Base-by-base conservation (phyloP, 2,888 invertebrate species). In the Drosophila neonasuta region DNA sequence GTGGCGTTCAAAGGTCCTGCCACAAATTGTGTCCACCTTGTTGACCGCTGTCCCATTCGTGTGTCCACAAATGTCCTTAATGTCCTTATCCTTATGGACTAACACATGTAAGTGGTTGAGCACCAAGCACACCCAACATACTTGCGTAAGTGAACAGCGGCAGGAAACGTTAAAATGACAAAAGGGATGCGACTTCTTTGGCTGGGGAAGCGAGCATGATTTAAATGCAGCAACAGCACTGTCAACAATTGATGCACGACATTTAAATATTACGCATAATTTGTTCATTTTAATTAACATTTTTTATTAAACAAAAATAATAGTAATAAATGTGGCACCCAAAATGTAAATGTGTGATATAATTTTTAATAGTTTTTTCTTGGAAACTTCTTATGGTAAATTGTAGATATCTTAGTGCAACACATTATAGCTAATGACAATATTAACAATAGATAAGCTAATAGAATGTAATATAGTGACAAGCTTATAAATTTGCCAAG, bases 11-110 rank as follows among this genome's bases (percentile, higher is more conserved):
- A 63, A 68, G 76, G 88, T 80, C 85, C 79, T 74, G 66, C 74
- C 77, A 70, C 72, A 73, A 80, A 75, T 78, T 83, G 77, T 82
- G 84, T 80, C 86, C 87, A 80, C 87, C 81, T 80, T 79, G 75
- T 81, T 77, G 86, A 86, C 86, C 80, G 78, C 71, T 80, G 81
- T 74, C 71, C 77, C 68, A 76, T 75, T 76, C 76, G 55, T 58
- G 69, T 77, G 71, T 67, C 79, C 80, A 82, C 90, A 87, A 86
- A 88, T 90, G 89, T 88, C 79, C 88, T 86, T 89, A 88, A 90
- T 90, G 89, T 88, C 80, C 87, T 56, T 56, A 86, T 87, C 81
- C 81, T 87, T 74, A 82, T 74, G 70, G 80, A 80, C 81, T 76
- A 81, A 75, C 80, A 79, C 76, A 85, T 81, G 81, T 73, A 81